These are phyloP conservation scores for Sinodicranocentrus sp. DNA, from an alignment of 2,888 invertebrate species.

Conservation along the genomic window DNA sequence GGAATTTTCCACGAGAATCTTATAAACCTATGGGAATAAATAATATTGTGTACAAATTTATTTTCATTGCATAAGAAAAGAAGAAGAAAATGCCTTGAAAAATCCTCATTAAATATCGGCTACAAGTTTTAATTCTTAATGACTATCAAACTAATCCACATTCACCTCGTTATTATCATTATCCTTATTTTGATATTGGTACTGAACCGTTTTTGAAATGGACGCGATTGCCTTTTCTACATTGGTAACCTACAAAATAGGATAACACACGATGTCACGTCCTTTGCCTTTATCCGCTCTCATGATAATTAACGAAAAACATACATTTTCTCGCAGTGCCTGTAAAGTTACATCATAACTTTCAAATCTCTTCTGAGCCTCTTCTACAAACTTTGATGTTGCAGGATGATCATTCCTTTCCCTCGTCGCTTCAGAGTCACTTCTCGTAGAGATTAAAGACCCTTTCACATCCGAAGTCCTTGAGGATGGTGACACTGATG, in stretches of 20 bases:
- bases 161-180: constrained; percentile 33
- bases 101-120: too few relatives aligned
- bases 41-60: neutral
- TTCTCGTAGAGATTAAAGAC: neutral
- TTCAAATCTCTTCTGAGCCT: constrained; percentile 48
- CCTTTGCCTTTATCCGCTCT: neutral
- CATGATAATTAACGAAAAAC: too few relatives aligned
- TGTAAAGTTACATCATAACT: constrained; percentile 52
- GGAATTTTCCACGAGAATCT: constrained; percentile 28
- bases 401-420: constrained; percentile 14
- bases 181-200: neutral
- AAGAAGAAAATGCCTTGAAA: too few relatives aligned
- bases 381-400: constrained; percentile 34
- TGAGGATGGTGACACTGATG: neutral
- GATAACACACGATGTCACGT: constrained; percentile 3
- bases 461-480: constrained; percentile 39
- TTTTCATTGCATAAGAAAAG: too few relatives aligned
- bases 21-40: constrained; percentile 44
- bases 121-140: too few relatives aligned
- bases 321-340: constrained; percentile 39
- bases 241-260: constrained; percentile 36
- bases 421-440: neutral
- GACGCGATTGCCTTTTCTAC: constrained; percentile 31
- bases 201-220: constrained; percentile 11
- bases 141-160: neutral